phyloP scores from a whole-genome alignment of 92 coral and sea anemone genomes.

The Zoanthus sansibaricus region DNA sequence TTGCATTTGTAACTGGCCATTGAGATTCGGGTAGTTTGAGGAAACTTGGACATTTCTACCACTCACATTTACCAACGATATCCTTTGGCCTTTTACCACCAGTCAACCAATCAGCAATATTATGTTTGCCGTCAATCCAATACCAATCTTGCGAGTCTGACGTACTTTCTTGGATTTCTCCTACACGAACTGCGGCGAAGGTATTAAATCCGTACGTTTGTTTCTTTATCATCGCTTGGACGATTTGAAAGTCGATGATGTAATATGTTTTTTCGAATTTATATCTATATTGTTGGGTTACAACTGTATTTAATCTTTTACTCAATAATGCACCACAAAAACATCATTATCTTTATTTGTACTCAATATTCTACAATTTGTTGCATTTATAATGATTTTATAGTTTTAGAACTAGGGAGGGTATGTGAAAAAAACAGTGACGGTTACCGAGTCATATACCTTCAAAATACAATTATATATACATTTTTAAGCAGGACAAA shows the following conservation, averaged over 20 bases:
- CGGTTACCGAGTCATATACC: too few relatives aligned
- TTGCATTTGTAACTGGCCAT: slow-evolving; percentile 56
- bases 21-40: slow-evolving; percentile 52
- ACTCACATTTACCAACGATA: slow-evolving; percentile 53
- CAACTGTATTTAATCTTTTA: not conserved
- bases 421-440: too few relatives aligned
- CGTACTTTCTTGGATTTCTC: slow-evolving; percentile 51
- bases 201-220: slow-evolving; percentile 52
- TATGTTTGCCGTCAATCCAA: slow-evolving; percentile 52
- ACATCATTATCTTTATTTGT: too few relatives aligned
- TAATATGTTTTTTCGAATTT: not conserved
- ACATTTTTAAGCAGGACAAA: not conserved
- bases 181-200: slow-evolving; percentile 48
- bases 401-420: too few relatives aligned
- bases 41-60: slow-evolving; percentile 76
- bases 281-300: not conserved
- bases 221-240: slow-evolving; percentile 53
- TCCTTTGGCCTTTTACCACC: slow-evolving; percentile 69
- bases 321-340: slow-evolving; percentile 24
- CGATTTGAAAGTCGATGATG: slow-evolving; percentile 52
- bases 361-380: too few relatives aligned
- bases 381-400: too few relatives aligned
- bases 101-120: slow-evolving; percentile 72
- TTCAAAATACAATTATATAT: too few relatives aligned
- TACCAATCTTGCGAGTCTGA: slow-evolving; percentile 40